Conservation (phyloP, 2,113 vertebrate genomes). For the Struthio camelus region DNA sequence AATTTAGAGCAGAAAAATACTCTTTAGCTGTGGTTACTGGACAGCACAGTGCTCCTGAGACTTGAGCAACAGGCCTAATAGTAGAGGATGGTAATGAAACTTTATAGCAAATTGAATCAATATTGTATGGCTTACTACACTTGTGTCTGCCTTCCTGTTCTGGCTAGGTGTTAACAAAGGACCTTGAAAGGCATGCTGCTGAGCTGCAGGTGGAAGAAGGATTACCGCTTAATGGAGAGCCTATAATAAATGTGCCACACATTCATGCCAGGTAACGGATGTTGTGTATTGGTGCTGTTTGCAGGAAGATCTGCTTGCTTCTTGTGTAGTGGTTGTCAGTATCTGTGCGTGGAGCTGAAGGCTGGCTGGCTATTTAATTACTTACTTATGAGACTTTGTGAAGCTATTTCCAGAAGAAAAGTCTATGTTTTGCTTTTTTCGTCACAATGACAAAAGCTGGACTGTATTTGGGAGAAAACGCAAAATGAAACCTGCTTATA, state of each 20-base stretch:
- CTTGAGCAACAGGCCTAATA: neutral
- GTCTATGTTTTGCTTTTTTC: rapidly evolving
- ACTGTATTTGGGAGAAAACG: neutral
- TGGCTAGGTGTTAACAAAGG: constrained; percentile 88
- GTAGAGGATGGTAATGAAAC: too few relatives aligned
- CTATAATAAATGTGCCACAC: constrained; percentile 90
- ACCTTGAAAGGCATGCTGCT: constrained; percentile 90
- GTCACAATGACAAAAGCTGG: rapidly evolving
- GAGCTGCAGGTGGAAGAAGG: constrained; percentile 89
- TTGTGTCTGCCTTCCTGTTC: neutral
- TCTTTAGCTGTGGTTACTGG: neutral
- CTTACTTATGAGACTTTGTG: neutral
- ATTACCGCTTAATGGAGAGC: constrained; percentile 77
- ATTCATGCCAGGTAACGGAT: constrained; percentile 87
- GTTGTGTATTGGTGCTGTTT: neutral
- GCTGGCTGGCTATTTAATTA: neutral
- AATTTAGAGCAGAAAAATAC: neutral
- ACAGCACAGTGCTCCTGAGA: neutral
- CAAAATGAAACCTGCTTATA: neutral
- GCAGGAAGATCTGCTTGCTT: neutral
- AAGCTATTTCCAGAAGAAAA: neutral
- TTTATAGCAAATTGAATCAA: neutral
- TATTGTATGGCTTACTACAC: neutral
- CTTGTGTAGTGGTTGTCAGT: neutral
- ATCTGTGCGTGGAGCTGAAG: neutral